phyloP scores from a whole-genome alignment of 2,797 vertebrate species.

The Varecia variegata region DNA sequence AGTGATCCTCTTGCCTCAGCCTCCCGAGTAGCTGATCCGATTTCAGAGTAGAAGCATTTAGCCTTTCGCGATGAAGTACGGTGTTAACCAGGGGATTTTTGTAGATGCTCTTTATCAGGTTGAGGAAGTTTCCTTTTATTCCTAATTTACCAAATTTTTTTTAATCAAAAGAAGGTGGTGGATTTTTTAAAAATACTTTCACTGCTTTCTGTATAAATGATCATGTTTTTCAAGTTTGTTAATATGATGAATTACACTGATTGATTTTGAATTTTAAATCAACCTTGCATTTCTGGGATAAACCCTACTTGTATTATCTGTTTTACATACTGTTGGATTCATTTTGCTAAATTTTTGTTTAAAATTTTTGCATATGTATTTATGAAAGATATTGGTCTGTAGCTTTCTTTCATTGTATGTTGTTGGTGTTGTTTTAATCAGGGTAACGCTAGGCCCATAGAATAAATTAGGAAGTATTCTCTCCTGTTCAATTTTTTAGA shows the following conservation, averaged over 20 bases:
- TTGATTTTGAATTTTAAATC: background rate
- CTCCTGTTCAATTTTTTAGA: background rate
- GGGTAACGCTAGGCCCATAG: background rate
- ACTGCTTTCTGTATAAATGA: background rate
- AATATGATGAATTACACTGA: background rate
- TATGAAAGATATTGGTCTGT: background rate
- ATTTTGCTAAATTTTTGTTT: background rate
- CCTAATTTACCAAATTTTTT: background rate
- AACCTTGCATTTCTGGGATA: background rate
- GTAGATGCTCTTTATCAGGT: background rate
- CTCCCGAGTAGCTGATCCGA: no score
- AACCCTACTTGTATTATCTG: background rate
- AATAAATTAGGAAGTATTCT: background rate
- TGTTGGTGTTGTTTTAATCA: background rate
- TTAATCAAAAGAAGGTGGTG: background rate
- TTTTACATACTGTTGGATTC: background rate
- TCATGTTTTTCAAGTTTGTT: background rate
- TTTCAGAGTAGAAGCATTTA: background rate
- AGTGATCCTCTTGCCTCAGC: no score
- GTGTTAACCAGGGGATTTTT: background rate
- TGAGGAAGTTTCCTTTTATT: background rate
- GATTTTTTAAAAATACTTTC: background rate
- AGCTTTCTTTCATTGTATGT: background rate
- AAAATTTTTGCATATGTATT: background rate
- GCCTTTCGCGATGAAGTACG: background rate